Evolutionary conservation across 2,797 vertebrate species (phyloP).

Genomic region (Kryptopterus vitreolus): DNA sequence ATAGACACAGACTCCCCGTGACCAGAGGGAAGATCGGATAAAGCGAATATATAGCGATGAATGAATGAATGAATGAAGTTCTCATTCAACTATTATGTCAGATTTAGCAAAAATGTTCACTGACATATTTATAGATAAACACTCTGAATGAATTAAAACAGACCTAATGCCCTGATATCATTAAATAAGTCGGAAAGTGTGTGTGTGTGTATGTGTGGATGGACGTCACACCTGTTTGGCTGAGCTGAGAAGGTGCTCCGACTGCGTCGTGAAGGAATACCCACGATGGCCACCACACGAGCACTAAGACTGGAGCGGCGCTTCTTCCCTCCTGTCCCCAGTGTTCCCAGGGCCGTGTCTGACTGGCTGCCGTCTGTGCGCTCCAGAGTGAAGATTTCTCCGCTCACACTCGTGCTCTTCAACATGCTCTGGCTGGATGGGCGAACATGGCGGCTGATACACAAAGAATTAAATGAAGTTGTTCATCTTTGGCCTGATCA

Average conservation of each 20-base stretch:
- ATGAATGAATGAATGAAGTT: too few relatives aligned
- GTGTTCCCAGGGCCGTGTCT: slow-evolving; percentile 91
- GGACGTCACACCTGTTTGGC: slow-evolving; percentile 84
- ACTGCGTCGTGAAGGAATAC: slow-evolving; percentile 85
- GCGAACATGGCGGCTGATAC: slow-evolving; percentile 86
- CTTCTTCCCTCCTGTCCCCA: slow-evolving; percentile 90
- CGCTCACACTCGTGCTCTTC: slow-evolving; percentile 96
- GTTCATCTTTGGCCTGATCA: neutral
- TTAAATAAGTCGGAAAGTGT: neutral
- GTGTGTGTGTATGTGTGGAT: neutral
- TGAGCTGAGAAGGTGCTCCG: slow-evolving; percentile 95
- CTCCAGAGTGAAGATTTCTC: slow-evolving; percentile 93
- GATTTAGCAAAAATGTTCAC: neutral
- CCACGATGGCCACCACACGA: slow-evolving; percentile 91
- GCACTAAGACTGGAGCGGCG: slow-evolving; percentile 94
- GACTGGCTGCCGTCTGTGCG: slow-evolving; percentile 97
- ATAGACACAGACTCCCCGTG: too few relatives aligned
- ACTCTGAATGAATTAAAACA: neutral
- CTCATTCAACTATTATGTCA: neutral
- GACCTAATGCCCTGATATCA: neutral
- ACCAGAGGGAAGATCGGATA: too few relatives aligned
- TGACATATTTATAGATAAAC: neutral
- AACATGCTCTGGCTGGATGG: slow-evolving; percentile 87
- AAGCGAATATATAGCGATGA: too few relatives aligned
- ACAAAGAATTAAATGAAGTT: slow-evolving; percentile 3